Percentiles rank a stretch among this genome's conserved stretches.
phyloP scores from a whole-genome alignment of 2,888 invertebrate genomes.

The Eupithecia abbreviata region DNA sequence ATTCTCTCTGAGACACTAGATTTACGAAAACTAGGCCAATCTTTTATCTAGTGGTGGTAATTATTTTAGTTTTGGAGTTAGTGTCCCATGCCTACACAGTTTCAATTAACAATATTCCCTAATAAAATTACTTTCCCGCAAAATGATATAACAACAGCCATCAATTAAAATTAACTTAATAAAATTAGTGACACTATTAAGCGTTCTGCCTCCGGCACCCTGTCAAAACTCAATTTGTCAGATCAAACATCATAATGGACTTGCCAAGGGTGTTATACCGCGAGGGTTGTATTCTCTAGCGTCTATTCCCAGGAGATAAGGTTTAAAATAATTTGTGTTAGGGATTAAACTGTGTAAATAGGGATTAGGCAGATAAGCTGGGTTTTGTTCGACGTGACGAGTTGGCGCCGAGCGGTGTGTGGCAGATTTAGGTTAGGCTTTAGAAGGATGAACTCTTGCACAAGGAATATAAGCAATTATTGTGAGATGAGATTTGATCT shows the following conservation, averaged over 20 bases:
- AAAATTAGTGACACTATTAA: conserved; percentile 65
- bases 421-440: conserved; percentile 64
- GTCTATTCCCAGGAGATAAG: conserved; percentile 61
- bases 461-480: not conserved
- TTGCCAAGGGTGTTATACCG: conserved; percentile 59
- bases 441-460: conserved; percentile 27
- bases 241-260: conserved; percentile 77
- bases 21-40: not conserved
- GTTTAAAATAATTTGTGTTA: conserved; percentile 57
- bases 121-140: conserved; percentile 44
- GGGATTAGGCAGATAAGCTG: conserved; percentile 80
- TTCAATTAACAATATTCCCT: conserved; percentile 33
- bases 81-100: not conserved
- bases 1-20: not conserved
- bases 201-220: conserved; percentile 71
- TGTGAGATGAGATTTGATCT: not conserved
- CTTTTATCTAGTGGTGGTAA: not conserved
- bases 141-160: conserved; percentile 55
- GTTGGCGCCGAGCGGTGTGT: conserved; percentile 73
- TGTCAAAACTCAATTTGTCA: conserved; percentile 83
- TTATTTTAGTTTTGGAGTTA: not conserved
- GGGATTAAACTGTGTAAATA: conserved; percentile 83
- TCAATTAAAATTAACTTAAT: conserved; percentile 60
- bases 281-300: conserved; percentile 47
- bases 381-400: conserved; percentile 72